phyloP scores from a whole-genome alignment of 2,888 invertebrate genomes.

The Nomada fucata region DNA sequence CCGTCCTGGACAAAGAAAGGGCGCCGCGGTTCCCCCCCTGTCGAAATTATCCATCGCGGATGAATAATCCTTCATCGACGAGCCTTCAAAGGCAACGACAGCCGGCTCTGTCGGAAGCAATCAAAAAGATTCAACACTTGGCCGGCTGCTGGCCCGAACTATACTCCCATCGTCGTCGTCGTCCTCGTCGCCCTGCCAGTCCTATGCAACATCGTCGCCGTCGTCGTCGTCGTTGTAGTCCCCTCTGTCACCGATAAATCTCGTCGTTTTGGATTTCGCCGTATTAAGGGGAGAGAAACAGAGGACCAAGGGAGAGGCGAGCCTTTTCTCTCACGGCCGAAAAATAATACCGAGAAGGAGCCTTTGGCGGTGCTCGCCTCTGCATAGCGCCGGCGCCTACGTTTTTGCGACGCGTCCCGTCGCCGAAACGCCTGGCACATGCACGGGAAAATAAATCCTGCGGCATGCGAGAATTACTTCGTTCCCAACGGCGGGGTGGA shows the following conservation, averaged over 20 bases:
- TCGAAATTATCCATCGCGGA: conserved; percentile 57
- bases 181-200: background rate
- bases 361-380: conserved; percentile 79
- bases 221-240: conserved; percentile 15
- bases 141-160: conserved; percentile 12
- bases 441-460: conserved; percentile 52
- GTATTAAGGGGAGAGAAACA: conserved; percentile 58
- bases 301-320: conserved; percentile 13
- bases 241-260: conserved; percentile 61
- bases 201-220: background rate
- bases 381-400: conserved; percentile 82
- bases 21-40: conserved; percentile 22
- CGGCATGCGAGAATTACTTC: conserved; percentile 57
- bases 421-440: conserved; percentile 58
- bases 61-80: conserved; percentile 59
- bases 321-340: conserved; percentile 66
- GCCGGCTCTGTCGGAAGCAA: conserved; percentile 61
- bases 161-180: background rate
- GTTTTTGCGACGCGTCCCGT: conserved; percentile 76
- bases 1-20: conserved; percentile 49
- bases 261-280: conserved; percentile 74
- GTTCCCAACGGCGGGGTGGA: conserved; percentile 25
- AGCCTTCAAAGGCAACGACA: conserved; percentile 58
- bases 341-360: conserved; percentile 76
- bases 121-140: conserved; percentile 66